Evolutionary conservation across 1,140 invertebrate genomes (phyloP).

Genomic region (Proctacanthus coquilletti): DNA sequence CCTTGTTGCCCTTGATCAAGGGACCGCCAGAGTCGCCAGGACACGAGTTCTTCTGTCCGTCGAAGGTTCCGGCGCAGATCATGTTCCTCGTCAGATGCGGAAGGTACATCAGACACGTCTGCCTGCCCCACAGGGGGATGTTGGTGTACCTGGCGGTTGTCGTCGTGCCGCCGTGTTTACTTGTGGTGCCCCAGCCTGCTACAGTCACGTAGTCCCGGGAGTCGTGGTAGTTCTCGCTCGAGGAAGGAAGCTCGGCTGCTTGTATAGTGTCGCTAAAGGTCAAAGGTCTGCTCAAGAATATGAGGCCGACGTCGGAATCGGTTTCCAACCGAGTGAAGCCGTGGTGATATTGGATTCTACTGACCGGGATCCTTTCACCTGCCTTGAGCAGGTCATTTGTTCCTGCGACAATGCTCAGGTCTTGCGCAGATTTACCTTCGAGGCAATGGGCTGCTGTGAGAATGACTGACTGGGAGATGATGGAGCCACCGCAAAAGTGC

Average conservation of each 20-base stretch:
- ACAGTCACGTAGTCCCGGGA: conserved; percentile 23
- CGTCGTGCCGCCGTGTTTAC: conserved; percentile 26
- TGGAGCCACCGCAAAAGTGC: no score
- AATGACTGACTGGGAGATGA: no score
- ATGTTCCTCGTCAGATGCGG: conserved; percentile 32
- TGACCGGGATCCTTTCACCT: no score
- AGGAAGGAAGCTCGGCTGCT: no score
- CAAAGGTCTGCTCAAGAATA: no score
- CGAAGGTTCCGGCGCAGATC: conserved; percentile 33
- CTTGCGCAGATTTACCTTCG: conserved; percentile 12
- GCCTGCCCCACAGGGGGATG: conserved; percentile 24
- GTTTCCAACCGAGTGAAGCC: conserved; percentile 23
- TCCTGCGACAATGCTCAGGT: conserved; percentile 21
- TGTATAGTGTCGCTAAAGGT: no score
- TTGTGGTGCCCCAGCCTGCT: conserved; percentile 26
- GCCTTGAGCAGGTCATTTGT: conserved; percentile 19
- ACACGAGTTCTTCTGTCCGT: conserved; percentile 24
- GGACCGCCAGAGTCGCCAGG: conserved; percentile 36
- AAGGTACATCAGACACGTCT: no score
- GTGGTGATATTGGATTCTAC: conserved; percentile 11
- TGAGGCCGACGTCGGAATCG: no score
- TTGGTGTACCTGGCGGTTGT: conserved; percentile 22
- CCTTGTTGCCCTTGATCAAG: conserved; percentile 24
- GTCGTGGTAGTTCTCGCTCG: no score
- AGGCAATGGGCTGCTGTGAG: conserved; percentile 55